Evolutionary conservation across 1,140 invertebrate genomes (phyloP), one percentile per base, ranked within the genome.

Genomic region (Triops longicaudatus): DNA sequence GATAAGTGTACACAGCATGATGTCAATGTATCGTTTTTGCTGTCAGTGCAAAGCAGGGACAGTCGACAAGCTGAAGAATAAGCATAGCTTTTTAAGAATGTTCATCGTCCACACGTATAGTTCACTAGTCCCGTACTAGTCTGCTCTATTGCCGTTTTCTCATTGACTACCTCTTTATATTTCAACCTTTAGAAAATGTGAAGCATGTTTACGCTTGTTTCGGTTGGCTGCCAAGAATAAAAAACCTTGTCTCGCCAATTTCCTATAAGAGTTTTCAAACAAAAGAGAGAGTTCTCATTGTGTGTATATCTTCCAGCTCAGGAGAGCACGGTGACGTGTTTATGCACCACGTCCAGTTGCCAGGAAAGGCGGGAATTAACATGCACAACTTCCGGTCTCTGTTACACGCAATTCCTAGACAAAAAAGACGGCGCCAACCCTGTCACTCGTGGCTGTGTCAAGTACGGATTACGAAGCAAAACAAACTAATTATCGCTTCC

Each of bases 341-440:
- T 79, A 0, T 82, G 82, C 72, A 82, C 79, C 5, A 82, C 82
- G 0, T 26, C 72, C 1, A 50, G 78, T 11, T 82, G 82, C 73
- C 74, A 77, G 22, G 78, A 74, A 22, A 77, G 76, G 50, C 77
- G 77, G 22, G 79, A 73, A 3, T 27, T 63, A 1, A 81, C 79
- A 3, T 82, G 82, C 50, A 80, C 77, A 26, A 82, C 81, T 17
- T 79, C 80, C 12, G 78, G 79, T 12, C 74, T 82, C 41, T 82
- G 82, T 41, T 82, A 81, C 76, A 81, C 81, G 14, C 82, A 82
- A 73, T 82, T 78, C 50, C 79, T 82, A 74, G 81, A 82, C 41
- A 76, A 77, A 27, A 75, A 74, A 26, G 82, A 82, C 42, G 82
- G 82, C 14, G 77, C 80, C 6, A 78, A 82, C 43, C 80, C 82